Evolutionary conservation across 2,888 invertebrate species (phyloP).

Genomic region (Psylliodes chrysocephalus): DNA sequence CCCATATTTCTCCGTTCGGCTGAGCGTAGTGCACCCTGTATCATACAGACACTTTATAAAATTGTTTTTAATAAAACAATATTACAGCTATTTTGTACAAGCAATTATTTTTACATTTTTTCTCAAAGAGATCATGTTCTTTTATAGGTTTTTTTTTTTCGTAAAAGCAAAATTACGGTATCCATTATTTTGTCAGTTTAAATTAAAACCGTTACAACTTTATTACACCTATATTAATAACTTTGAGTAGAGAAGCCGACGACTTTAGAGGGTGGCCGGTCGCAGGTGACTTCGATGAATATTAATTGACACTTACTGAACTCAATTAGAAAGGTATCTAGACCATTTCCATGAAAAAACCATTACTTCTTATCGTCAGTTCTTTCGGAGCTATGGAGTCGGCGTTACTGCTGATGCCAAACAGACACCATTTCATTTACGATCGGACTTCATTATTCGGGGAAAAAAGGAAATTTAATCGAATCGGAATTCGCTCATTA

Average conservation of each 20-base stretch:
- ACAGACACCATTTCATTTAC: slow-evolving; percentile 43
- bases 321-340: slow-evolving; percentile 60
- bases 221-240: not conserved
- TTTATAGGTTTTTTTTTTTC: too few relatives aligned
- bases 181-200: too few relatives aligned
- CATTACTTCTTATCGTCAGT: slow-evolving; percentile 59
- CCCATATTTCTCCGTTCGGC: too few relatives aligned
- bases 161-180: too few relatives aligned
- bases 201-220: too few relatives aligned
- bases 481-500: slow-evolving; percentile 28
- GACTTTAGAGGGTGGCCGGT: slow-evolving; percentile 7
- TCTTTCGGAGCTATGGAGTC: slow-evolving; percentile 37
- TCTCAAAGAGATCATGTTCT: too few relatives aligned
- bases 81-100: too few relatives aligned
- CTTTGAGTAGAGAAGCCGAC: not conserved
- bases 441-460: slow-evolving; percentile 39
- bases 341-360: slow-evolving; percentile 60
- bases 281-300: slow-evolving; percentile 53
- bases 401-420: slow-evolving; percentile 26
- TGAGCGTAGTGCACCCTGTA: too few relatives aligned
- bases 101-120: too few relatives aligned
- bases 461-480: slow-evolving; percentile 27
- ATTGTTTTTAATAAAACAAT: too few relatives aligned
- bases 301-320: slow-evolving; percentile 60
- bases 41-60: too few relatives aligned